phyloP scores from a whole-genome alignment of 2,797 vertebrate genomes.

The Gallirallus australis region DNA sequence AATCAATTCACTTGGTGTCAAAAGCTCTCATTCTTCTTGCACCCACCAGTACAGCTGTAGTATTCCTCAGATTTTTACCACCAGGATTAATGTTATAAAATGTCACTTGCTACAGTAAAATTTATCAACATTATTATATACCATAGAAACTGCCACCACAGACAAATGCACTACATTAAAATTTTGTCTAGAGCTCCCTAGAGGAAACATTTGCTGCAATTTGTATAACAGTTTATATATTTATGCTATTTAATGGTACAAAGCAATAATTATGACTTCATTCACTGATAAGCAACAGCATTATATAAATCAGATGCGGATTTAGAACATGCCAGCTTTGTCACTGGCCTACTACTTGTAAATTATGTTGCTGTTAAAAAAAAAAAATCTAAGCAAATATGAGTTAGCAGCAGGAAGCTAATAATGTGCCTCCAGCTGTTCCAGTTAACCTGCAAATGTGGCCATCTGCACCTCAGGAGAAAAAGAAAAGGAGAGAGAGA shows the following conservation, averaged over 20 bases:
- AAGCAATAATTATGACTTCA: slow-evolving; percentile 87
- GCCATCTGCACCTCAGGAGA: slow-evolving; percentile 95
- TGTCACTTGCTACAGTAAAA: slow-evolving; percentile 84
- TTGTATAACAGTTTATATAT: slow-evolving; percentile 87
- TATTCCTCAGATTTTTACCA: slow-evolving; percentile 76
- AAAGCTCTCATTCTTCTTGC: slow-evolving; percentile 47
- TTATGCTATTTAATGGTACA: slow-evolving; percentile 87
- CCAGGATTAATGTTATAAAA: slow-evolving; percentile 85
- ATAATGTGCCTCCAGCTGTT: slow-evolving; percentile 99
- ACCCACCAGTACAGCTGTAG: slow-evolving; percentile 42
- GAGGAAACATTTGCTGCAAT: slow-evolving; percentile 82
- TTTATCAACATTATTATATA: slow-evolving; percentile 89
- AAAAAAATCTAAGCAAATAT: slow-evolving; percentile 90
- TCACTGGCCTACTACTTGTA: slow-evolving; percentile 86
- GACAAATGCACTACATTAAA: slow-evolving; percentile 87
- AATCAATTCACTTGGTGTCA: slow-evolving; percentile 44
- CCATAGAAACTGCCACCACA: slow-evolving; percentile 87
- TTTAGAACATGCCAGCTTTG: slow-evolving; percentile 83
- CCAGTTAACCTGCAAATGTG: slow-evolving; percentile 99
- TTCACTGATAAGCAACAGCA: slow-evolving; percentile 83
- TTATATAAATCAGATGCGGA: slow-evolving; percentile 82
- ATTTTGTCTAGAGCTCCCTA: slow-evolving; percentile 87
- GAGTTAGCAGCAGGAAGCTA: slow-evolving; percentile 98
- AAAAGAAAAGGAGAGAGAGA: slow-evolving; percentile 78
- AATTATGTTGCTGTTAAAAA: slow-evolving; percentile 88